Evolutionary conservation across 1,140 invertebrate genomes (phyloP), one percentile per base, ranked within the genome.

Genomic region (Neuroterus valhalla): DNA sequence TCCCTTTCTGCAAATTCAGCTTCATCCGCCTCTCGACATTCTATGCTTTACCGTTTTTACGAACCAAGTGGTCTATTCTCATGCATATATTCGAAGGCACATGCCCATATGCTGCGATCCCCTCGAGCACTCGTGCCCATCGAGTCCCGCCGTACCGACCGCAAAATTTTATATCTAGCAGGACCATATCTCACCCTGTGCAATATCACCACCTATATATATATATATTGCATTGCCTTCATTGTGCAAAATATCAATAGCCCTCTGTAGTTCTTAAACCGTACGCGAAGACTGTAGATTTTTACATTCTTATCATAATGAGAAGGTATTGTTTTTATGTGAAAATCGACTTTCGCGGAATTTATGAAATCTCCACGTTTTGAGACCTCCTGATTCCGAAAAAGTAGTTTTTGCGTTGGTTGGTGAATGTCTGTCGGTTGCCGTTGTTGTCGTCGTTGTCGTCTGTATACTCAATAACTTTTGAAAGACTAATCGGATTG

Each of bases 51-150:
- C 38, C 42, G 45, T 68, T 79, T 79, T 82, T 82, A 75, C 75
- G 70, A 68, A 82, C 75, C 75, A 79, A 81, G 77, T 82, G 82
- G 79, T 83, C 83, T 81, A 83, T 85, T 82, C 81, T 84, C 79
- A 81, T 79, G 79, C 74, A 74, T 84, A 78, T 85, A 82, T 79
- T 82, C 78, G 76, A 71, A 81, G 78, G 71, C 75, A 75, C 80
- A 81, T 78, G 77, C 77, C 76, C 76, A 67, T 74, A 76, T 74
- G 72, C 79, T 79, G 79, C 74, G 55, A 62, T 62, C 55, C 76
- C 74, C 77, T 74, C 55, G 72, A 73, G 78, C 74, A 76, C 76
- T 78, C 78, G 75, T 78, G 75, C 70, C 72, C 70, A 72, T 77
- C 73, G 69, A 78, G 70, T 74, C 75, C 75, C 76, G 76, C 62